Conservation (phyloP, 1,140 invertebrate species). For the Brachionus angularis region DNA sequence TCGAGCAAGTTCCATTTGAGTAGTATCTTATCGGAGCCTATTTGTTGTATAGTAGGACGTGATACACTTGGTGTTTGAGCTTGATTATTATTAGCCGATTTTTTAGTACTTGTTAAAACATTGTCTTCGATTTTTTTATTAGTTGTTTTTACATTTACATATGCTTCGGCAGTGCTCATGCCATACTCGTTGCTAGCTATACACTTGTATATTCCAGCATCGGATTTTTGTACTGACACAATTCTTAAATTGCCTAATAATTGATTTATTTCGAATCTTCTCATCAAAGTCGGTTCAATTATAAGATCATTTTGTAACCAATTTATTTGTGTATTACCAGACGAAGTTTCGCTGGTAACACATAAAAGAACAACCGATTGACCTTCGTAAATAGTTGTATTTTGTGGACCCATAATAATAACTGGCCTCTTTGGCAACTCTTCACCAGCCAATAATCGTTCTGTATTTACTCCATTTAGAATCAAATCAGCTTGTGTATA, state of each 20-base stretch:
- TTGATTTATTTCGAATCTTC: constrained; percentile 42
- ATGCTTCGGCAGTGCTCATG: constrained; percentile 36
- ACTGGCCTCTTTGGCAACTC: background rate
- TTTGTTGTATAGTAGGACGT: background rate
- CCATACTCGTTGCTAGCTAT: constrained; percentile 42
- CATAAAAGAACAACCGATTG: constrained; percentile 33
- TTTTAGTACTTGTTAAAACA: constrained; percentile 55
- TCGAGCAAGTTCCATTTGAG: constrained; percentile 41
- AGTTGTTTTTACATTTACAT: constrained; percentile 25
- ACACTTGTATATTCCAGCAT: constrained; percentile 45
- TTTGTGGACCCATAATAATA: constrained; percentile 45
- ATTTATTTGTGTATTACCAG: background rate
- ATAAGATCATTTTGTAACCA: constrained; percentile 44
- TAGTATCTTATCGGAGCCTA: constrained; percentile 38
- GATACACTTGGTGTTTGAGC: background rate
- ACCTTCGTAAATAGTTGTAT: constrained; percentile 43
- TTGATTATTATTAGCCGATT: constrained; percentile 60
- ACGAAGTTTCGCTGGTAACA: constrained; percentile 5
- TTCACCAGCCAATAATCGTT: background rate
- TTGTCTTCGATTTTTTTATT: constrained; percentile 32
- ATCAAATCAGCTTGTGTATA: constrained; percentile 57
- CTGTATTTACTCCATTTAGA: too few relatives aligned
- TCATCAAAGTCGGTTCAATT: constrained; percentile 43
- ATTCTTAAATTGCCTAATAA: constrained; percentile 41
- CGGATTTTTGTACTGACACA: constrained; percentile 35